These are phyloP conservation scores for Clamator glandarius DNA, from an alignment of 2,797 vertebrate species.

Conservation along the genomic window DNA sequence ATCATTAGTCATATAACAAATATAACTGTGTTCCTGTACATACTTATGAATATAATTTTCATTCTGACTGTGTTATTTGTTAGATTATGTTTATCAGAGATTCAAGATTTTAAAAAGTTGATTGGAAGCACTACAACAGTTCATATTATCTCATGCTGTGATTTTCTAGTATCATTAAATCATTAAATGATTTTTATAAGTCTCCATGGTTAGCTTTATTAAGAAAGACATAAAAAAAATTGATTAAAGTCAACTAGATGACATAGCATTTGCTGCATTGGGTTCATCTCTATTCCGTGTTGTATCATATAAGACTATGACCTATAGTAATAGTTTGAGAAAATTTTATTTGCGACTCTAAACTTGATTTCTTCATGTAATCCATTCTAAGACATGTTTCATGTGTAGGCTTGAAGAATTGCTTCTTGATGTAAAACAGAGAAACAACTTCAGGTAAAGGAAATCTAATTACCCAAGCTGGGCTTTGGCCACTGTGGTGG, in stretches of 20 bases:
- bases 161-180: constrained; percentile 14
- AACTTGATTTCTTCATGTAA: neutral
- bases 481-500: neutral
- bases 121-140: neutral
- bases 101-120: neutral
- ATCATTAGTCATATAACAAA: neutral
- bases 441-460: neutral
- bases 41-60: neutral
- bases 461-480: neutral
- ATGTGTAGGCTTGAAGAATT: neutral
- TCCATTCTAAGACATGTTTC: neutral
- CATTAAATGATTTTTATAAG: neutral
- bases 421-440: neutral
- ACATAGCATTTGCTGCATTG: neutral
- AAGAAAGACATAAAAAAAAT: constrained; percentile 4
- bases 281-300: neutral
- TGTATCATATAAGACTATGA: neutral
- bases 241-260: constrained; percentile 6
- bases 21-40: neutral
- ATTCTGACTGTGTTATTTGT: neutral
- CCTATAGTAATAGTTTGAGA: neutral
- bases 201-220: constrained; percentile 15
- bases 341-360: constrained; percentile 23
- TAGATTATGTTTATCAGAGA: neutral
- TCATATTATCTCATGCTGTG: neutral